Base-by-base conservation (phyloP, 2,888 invertebrate species). In the Elegia similella region DNA sequence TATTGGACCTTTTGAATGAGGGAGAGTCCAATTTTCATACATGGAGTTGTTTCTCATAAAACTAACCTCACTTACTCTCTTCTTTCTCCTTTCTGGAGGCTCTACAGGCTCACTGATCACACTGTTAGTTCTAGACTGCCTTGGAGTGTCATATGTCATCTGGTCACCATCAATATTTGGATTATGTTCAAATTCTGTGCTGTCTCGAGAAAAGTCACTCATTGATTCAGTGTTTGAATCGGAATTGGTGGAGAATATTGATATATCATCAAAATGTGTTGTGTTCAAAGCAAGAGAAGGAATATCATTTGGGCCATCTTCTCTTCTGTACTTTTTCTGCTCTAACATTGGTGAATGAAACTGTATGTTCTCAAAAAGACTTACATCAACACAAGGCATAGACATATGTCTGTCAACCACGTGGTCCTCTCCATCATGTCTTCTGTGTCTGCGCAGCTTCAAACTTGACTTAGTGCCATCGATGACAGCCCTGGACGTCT, bases 341-440 rank as follows among this genome's bases (percentile, higher is more conserved):
- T 87, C 86, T 42, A 86, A 70, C 53, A 94, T 77, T 1, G 95
- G 95, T 13, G 94, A 94, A 65, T 93, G 92, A 69, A 95, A 95
- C 62, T 93, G 93, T 61, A 95, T 93, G 47, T 92, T 92, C 68
- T 93, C 93, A 86, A 95, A 95, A 10, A 94, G 83, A 71, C 92
- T 89, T 6, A 92, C 88, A 69, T 93, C 92, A 42, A 86, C 88
- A 16, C 80, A 84, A 8, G 94, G 93, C 90, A 94, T 86, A 0
- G 93, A 93, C 0, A 92, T 87, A 74, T 92, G 92, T 60, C 93
- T 83, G 42, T 88, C 87, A 30, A 78, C 67, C 6, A 50, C 12
- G 13, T 82, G 77, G 23, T 75, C 73, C 43, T 75, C 76, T 12
- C 53, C 50, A 1, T 83, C 85, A 17, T 60, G 30, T 66, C 80